Base-by-base conservation (phyloP, 2,113 vertebrate species). In the Puma concolor region DNA sequence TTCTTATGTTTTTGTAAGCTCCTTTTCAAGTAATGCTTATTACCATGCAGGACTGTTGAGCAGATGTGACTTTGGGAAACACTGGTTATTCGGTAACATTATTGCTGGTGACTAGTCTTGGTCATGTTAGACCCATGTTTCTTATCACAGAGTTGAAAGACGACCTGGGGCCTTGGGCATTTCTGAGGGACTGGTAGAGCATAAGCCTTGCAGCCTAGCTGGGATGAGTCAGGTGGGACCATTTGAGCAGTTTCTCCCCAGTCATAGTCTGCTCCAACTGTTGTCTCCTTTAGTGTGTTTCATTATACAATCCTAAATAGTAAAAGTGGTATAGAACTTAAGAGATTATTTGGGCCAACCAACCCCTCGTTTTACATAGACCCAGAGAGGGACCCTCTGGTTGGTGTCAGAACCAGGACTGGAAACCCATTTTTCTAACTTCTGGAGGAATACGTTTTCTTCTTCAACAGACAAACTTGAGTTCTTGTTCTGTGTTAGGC, bases 1-100 rank as follows among this genome's bases (percentile, higher is more conserved):
- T 74, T 94, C 83, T 86, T 57, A 92, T 66, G 31, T 92, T 91
- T 91, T 89, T 60, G 4, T 94, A 50, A 60, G 14, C 36, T 36
- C 11, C 12, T 95, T 31, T 92, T 74, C n/a, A 71, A 5, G 23
- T 94, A 69, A 54, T 15, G 44, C 23, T 64, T 66, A 44, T 5
- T 31, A 66, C 38, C 2, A 23, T 25, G 19, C 36, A 92, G 52
- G 14, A 54, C 57, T 87, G 12, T 89, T 52, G 27, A n/a, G 12
- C n/a, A 81, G 23, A 50, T 1, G 0, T 41, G 29, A 87, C 33
- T 90, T 77, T 86, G 80, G 50, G 41, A 82, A 93, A 50, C 38
- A 71, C 36, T 91, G 21, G 50, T 83, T 91, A 31, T 92, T 88
- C 44, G 31, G 44, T 86, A 33, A 6, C 38, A 44, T 92, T 36